Base-by-base conservation (phyloP, 2,888 invertebrate species). In the Chaetoderma sp. region DNA sequence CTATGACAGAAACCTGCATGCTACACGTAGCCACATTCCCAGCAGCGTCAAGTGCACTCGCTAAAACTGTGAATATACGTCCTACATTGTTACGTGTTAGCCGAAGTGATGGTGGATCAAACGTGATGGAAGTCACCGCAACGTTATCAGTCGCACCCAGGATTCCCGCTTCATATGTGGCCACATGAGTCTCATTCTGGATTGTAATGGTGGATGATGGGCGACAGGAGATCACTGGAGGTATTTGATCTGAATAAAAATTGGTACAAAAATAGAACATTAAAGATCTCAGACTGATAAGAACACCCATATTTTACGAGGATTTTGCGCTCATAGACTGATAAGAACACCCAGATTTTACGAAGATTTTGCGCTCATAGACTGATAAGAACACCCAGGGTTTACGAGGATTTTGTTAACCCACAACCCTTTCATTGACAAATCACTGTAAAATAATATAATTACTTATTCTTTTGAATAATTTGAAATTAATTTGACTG, bases 1-100 rank as follows among this genome's bases (percentile, higher is more conserved):
- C 78, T 73, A 66, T 70, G 21, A 76, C 75, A n/a, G 63, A 68
- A 27, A 78, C 52, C 73, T 78, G 78, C 25, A 72, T 72, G 1
- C 45, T 36, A 52, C 80, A 78, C 0, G 55, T 27, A 6, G 67
- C 75, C 2, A 68, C 62, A 42, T 78, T 80, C 5, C 67, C 67
- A 0, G 73, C 55, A 0, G 63, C 42, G 56, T 80, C 80, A 0
- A 56, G 63, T 0, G 72, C 78, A 6, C 68, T 70, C n/a, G 68
- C 70, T 1, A 55, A 64, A 28, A 75, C 30, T n/a, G 70, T 70
- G 47, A 71, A 70, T 6, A 73, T 71, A 18, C 55, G 54, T 8
- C 75, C 75, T 10, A 76, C 68, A 44, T 60, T 50, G 0, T 16
- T 50, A 23, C 28, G 59, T 13, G 55, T 71, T 56, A 65, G 60